phyloP scores from a whole-genome alignment of 2,888 invertebrate species.

The Erebia ligea region DNA sequence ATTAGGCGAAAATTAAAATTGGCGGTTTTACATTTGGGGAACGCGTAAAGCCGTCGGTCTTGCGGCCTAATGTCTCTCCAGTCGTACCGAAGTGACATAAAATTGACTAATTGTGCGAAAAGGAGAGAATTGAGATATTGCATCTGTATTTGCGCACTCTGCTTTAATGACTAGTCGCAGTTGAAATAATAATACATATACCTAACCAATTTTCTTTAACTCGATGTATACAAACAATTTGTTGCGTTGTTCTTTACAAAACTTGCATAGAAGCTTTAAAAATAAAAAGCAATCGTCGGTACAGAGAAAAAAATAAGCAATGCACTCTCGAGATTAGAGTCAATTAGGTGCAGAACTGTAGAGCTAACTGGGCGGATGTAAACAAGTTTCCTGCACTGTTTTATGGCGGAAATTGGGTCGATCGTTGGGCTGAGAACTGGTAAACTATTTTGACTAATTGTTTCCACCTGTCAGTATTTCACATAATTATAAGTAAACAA shows the following conservation, averaged over 20 bases:
- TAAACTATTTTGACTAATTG: neutral
- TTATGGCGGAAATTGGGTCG: constrained; percentile 34
- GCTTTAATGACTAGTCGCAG: too few species aligned
- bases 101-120: too few species aligned
- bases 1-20: too few species aligned
- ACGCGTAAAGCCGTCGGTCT: too few species aligned
- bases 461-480: neutral
- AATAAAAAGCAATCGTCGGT: neutral
- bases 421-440: constrained; percentile 19
- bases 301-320: constrained; percentile 14
- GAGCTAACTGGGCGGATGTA: constrained; percentile 24
- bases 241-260: neutral
- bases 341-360: constrained; percentile 24
- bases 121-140: too few species aligned
- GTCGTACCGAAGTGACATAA: too few species aligned
- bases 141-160: too few species aligned
- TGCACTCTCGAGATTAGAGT: constrained; percentile 23
- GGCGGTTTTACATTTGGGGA: too few species aligned
- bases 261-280: neutral
- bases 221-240: neutral
- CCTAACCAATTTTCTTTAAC: neutral
- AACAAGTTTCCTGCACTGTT: constrained; percentile 28
- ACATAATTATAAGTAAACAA: neutral
- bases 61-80: too few species aligned
- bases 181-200: too few species aligned